Base-by-base conservation (phyloP, 2,113 vertebrate species). In the Danionella cerebrum region DNA sequence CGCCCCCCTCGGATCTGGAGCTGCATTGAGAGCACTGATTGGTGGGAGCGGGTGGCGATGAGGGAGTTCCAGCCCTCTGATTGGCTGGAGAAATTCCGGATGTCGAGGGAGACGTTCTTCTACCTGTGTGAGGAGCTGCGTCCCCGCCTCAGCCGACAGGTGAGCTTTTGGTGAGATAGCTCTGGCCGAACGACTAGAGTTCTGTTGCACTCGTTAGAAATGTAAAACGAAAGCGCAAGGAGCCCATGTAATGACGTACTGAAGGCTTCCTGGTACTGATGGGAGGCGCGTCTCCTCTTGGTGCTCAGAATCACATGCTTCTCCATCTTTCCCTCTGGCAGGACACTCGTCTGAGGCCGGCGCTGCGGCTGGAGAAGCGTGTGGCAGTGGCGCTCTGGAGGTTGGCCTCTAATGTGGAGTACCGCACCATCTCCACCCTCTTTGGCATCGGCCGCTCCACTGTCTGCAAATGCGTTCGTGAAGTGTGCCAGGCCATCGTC, bases 81-180 rank as follows among this genome's bases (percentile, higher is more conserved):
- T 73, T 90, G 89, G 89, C 78, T 90, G 65, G 84, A 89, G 64
- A 89, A 87, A 39, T 90, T 90, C 66, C 84, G 88, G 0, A 89
- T 90, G 89, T 87, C 85, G 69, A 75, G 71, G 57, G 82, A 89
- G 54, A 90, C 89, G 0, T 90, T 89, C 71, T 81, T 90, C 71
- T 82, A 83, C 44, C 76, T 90, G 0, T 89, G 87, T 7, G 82
- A 83, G 18, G 82, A 82, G 69, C 82, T 90, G 64, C 73, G 84
- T 22, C 85, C 85, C 1, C 87, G 87, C 1, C 80, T 90, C n/a
- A 78, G 82, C 44, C 86, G 88, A n/a, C n/a, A n/a, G n/a, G n/a
- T n/a, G n/a, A n/a, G n/a, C n/a, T n/a, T n/a, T n/a, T n/a, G n/a
- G n/a, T n/a, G n/a, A n/a, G n/a, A n/a, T n/a, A n/a, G n/a, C n/a